phyloP scores from a whole-genome alignment of 2,888 invertebrate species.

The Thera britannica region DNA sequence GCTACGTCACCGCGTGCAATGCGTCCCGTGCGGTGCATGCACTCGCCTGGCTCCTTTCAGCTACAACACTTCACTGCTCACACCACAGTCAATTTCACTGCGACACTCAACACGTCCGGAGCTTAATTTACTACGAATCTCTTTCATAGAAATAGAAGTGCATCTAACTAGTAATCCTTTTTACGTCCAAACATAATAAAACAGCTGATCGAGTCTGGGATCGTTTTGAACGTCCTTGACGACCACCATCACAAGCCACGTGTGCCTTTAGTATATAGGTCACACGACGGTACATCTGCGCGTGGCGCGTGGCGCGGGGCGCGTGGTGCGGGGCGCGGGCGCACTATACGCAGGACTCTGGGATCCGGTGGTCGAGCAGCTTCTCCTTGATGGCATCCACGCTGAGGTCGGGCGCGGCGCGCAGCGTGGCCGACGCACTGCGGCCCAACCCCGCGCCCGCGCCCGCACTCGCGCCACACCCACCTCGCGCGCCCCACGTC shows the following conservation, averaged over 20 bases:
- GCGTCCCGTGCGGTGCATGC: too few relatives aligned
- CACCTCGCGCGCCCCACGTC: slow-evolving; percentile 79
- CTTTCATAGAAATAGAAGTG: neutral
- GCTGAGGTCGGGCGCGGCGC: slow-evolving; percentile 85
- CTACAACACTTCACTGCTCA: too few relatives aligned
- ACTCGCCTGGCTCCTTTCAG: too few relatives aligned
- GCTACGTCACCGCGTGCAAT: too few relatives aligned
- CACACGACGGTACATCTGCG: neutral
- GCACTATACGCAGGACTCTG: slow-evolving; percentile 93
- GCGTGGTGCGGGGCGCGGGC: neutral
- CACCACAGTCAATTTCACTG: neutral
- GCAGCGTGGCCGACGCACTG: slow-evolving; percentile 80
- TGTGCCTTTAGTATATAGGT: too few relatives aligned
- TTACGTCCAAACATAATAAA: neutral
- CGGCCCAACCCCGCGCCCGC: slow-evolving; percentile 58
- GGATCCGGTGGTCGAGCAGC: slow-evolving; percentile 93
- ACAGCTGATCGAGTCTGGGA: neutral
- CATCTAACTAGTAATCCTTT: neutral
- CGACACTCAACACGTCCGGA: too few relatives aligned
- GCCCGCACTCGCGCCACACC: slow-evolving; percentile 59
- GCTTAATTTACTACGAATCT: too few relatives aligned
- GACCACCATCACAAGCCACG: too few relatives aligned
- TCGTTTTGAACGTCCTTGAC: neutral
- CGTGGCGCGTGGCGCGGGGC: neutral
- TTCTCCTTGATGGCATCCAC: slow-evolving; percentile 95